Evolutionary conservation across 2,797 vertebrate genomes (phyloP).

Genomic region (Chromobotia macracanthus): DNA sequence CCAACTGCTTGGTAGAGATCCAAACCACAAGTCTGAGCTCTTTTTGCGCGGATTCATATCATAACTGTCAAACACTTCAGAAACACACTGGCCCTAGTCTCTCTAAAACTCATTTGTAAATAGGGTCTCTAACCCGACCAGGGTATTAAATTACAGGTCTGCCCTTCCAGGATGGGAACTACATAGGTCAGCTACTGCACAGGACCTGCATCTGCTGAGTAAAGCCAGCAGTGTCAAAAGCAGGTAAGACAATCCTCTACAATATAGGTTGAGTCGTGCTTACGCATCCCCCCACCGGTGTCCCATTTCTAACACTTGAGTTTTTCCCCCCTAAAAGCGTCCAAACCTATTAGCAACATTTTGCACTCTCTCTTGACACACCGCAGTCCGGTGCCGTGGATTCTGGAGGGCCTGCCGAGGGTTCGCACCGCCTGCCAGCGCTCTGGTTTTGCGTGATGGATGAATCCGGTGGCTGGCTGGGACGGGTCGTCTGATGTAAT

Average conservation of each 20-base stretch:
- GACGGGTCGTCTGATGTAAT: slow-evolving; percentile 76
- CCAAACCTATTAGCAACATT: slow-evolving; percentile 72
- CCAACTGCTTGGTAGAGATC: slow-evolving; percentile 59
- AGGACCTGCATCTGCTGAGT: slow-evolving; percentile 56
- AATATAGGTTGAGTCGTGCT: slow-evolving; percentile 67
- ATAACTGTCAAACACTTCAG: slow-evolving; percentile 64
- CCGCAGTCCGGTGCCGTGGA: slow-evolving; percentile 63
- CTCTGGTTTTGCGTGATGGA: slow-evolving; percentile 79
- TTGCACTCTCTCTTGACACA: slow-evolving; percentile 66
- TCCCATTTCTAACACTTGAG: slow-evolving; percentile 67
- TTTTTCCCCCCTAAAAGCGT: slow-evolving; percentile 54
- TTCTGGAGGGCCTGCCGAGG: slow-evolving; percentile 56
- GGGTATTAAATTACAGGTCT: slow-evolving; percentile 67
- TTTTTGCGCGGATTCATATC: slow-evolving; percentile 67
- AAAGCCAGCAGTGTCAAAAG: slow-evolving; percentile 62
- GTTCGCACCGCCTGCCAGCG: slow-evolving; percentile 54
- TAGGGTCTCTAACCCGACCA: slow-evolving; percentile 60
- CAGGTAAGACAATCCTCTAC: slow-evolving; percentile 60
- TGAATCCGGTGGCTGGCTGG: slow-evolving; percentile 66
- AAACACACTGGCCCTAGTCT: slow-evolving; percentile 56
- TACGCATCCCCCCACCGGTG: slow-evolving; percentile 58
- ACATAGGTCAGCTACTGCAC: slow-evolving; percentile 68
- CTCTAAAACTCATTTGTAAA: slow-evolving; percentile 69
- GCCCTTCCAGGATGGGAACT: slow-evolving; percentile 57
- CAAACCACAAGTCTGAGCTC: slow-evolving; percentile 66